Evolutionary conservation across 2,888 invertebrate species (phyloP).

Genomic region (Pterobdella sp.): DNA sequence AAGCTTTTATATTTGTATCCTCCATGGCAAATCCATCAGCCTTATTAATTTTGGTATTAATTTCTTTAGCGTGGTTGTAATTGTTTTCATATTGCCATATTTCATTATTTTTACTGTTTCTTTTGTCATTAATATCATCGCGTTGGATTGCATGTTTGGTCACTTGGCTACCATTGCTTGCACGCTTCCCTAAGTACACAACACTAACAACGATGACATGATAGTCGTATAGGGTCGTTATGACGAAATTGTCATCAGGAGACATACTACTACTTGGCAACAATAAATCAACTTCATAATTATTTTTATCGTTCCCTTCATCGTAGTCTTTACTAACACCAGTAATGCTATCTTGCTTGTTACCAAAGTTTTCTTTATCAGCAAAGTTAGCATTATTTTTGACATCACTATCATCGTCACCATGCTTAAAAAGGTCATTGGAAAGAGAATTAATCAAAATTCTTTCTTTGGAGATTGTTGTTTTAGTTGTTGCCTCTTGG

Average conservation of each 20-base stretch:
- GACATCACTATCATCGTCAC: constrained; percentile 2
- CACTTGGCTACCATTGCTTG: not conserved
- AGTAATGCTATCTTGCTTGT: not conserved
- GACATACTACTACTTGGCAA: not conserved
- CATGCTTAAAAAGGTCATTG: not conserved
- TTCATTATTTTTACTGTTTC: no score
- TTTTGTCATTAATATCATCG: no score
- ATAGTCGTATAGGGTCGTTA: constrained; percentile 4
- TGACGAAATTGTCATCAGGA: not conserved
- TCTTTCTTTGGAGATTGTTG: not conserved
- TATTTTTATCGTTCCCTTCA: not conserved
- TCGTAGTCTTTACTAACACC: not conserved
- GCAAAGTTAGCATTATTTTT: not conserved
- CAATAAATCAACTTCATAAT: not conserved
- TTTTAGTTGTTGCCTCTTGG: not conserved
- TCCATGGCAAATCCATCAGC: no score
- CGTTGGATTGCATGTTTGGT: no score
- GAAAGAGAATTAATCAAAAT: not conserved
- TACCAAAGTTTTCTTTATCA: not conserved
- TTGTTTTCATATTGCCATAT: no score
- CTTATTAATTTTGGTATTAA: no score
- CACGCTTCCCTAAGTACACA: not conserved
- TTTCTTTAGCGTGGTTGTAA: no score
- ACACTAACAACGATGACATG: constrained; percentile 1
- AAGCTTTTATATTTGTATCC: no score